phyloP scores from a whole-genome alignment of 2,797 vertebrate genomes.

The Pseudotriccus pelzelni region DNA sequence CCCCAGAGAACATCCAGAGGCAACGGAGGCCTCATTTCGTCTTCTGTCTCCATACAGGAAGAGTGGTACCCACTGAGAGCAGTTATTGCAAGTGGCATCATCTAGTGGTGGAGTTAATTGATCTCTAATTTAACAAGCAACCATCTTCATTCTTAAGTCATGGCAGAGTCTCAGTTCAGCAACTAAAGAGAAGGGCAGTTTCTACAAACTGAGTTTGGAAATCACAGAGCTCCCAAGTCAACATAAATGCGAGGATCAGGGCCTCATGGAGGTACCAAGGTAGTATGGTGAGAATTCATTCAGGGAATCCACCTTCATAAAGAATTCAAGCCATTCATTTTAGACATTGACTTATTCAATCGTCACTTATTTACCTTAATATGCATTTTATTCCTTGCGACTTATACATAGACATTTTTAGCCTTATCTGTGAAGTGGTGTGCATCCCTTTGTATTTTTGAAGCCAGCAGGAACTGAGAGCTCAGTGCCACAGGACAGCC shows the following conservation, averaged over 20 bases:
- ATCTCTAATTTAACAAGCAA: slow-evolving; percentile 50
- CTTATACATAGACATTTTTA: background rate
- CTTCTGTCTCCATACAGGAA: slow-evolving; percentile 7
- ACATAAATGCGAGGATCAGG: background rate
- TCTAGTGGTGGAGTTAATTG: slow-evolving; percentile 43
- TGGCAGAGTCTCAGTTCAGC: background rate
- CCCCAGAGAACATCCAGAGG: slow-evolving; percentile 6
- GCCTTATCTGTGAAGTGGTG: background rate
- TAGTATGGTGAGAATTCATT: background rate
- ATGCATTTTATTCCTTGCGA: background rate
- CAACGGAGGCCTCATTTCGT: background rate
- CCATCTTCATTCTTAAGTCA: slow-evolving; percentile 20
- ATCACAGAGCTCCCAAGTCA: background rate
- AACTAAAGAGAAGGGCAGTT: background rate
- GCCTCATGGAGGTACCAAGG: background rate
- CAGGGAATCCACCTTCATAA: background rate
- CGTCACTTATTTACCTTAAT: background rate
- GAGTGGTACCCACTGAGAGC: slow-evolving; percentile 26
- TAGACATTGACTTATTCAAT: background rate
- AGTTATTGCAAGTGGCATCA: slow-evolving; percentile 5
- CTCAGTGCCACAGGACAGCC: background rate
- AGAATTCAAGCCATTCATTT: background rate
- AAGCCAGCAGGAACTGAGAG: background rate
- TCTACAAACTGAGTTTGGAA: background rate
- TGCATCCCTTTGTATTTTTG: background rate